phyloP scores from a whole-genome alignment of 1,140 invertebrate genomes.

The Diabrotica virgifera region DNA sequence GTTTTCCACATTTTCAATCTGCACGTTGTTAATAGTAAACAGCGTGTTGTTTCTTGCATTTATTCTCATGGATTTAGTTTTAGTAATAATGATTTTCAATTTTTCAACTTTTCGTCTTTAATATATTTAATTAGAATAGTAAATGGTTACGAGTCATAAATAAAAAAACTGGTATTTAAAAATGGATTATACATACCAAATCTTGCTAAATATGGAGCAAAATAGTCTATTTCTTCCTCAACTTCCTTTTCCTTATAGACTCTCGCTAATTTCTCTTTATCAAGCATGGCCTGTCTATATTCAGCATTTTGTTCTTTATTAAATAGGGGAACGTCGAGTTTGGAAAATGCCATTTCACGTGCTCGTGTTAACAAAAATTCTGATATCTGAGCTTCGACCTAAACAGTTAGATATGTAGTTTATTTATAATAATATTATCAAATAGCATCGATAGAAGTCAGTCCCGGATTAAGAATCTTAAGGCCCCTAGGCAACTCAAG shows the following conservation, averaged over 20 bases:
- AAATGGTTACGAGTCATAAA: too few relatives aligned
- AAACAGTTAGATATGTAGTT: slow-evolving; percentile 1
- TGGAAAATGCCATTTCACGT: slow-evolving; percentile 49
- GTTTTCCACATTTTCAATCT: too few relatives aligned
- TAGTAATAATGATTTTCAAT: too few relatives aligned
- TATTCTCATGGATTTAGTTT: too few relatives aligned
- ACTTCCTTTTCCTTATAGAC: slow-evolving; percentile 41
- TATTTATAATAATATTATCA: too few relatives aligned
- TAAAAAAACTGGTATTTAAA: neutral
- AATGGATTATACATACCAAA: slow-evolving; percentile 33
- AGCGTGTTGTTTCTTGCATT: too few relatives aligned
- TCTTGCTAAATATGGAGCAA: slow-evolving; percentile 57
- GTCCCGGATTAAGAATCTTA: too few relatives aligned
- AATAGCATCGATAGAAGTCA: too few relatives aligned
- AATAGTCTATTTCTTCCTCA: slow-evolving; percentile 48
- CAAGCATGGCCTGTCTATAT: slow-evolving; percentile 48
- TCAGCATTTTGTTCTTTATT: slow-evolving; percentile 56
- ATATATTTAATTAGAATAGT: too few relatives aligned
- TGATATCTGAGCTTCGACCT: slow-evolving; percentile 20
- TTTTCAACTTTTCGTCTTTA: too few relatives aligned
- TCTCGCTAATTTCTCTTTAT: slow-evolving; percentile 36
- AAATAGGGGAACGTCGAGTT: slow-evolving; percentile 53
- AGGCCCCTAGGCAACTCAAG: too few relatives aligned
- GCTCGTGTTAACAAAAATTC: slow-evolving; percentile 50
- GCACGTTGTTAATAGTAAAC: too few relatives aligned